These are phyloP conservation scores for Drosophila tristis DNA, from an alignment of 1,140 invertebrate species.

Conservation along the genomic window DNA sequence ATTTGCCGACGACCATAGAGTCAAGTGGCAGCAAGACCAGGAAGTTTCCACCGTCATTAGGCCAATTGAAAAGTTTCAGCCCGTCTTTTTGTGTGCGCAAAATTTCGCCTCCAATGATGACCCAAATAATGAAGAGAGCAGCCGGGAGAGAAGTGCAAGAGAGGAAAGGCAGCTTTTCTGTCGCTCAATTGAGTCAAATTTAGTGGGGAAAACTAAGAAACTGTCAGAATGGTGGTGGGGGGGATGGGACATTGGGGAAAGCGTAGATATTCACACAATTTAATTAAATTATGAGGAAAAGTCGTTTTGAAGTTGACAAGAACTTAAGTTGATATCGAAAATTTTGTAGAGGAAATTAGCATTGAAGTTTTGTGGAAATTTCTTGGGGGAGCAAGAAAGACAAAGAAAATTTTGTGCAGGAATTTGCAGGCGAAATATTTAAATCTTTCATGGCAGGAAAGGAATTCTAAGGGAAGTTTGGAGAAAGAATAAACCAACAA, in stretches of 20 bases:
- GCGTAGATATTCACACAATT: conserved; percentile 57
- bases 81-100: conserved; percentile 28
- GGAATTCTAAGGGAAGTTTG: too few species aligned
- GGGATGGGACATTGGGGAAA: not conserved
- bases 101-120: conserved; percentile 43
- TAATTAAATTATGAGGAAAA: conserved; percentile 66
- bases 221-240: not conserved
- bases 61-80: conserved; percentile 50
- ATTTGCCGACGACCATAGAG: conserved; percentile 41
- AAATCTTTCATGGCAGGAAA: too few species aligned
- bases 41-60: conserved; percentile 55
- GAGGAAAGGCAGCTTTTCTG: conserved; percentile 12
- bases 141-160: not conserved
- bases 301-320: conserved; percentile 30
- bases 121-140: conserved; percentile 51
- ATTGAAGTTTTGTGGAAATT: conserved; percentile 16
- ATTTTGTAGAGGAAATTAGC: conserved; percentile 11
- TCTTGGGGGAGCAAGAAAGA: too few species aligned
- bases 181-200: conserved; percentile 45
- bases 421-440: too few species aligned
- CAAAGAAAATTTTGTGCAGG: not conserved
- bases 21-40: conserved; percentile 35
- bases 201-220: conserved; percentile 15
- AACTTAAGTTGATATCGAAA: conserved; percentile 6
- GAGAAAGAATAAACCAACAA: too few species aligned